These are phyloP conservation scores for Masticophis lateralis DNA, from an alignment of 2,797 vertebrate genomes.

Conservation along the genomic window DNA sequence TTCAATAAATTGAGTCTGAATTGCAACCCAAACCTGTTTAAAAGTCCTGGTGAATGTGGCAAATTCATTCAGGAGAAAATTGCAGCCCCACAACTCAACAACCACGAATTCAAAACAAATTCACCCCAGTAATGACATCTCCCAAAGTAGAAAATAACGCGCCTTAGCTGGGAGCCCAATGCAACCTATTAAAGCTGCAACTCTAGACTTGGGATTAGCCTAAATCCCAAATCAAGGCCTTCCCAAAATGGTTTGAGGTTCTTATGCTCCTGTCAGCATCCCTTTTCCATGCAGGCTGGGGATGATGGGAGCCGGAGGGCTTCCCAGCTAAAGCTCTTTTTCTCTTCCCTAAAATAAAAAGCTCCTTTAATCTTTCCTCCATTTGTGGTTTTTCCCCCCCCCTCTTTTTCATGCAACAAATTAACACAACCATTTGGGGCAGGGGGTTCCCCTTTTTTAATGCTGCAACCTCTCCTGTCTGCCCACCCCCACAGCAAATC, in stretches of 20 bases:
- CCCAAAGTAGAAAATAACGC: neutral
- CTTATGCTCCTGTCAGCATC: neutral
- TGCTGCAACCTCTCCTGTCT: neutral
- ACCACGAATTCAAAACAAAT: neutral
- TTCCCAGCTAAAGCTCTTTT: neutral
- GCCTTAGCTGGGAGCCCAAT: neutral
- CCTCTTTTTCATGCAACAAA: neutral
- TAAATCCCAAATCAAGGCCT: no score
- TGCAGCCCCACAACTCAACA: no score
- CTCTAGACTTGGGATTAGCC: no score
- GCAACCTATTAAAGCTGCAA: neutral
- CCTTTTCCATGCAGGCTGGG: neutral
- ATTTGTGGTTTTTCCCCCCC: neutral
- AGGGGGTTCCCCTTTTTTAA: neutral
- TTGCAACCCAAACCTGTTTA: neutral
- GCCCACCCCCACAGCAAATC: rapidly evolving
- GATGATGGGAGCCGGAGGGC: neutral
- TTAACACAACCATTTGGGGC: neutral
- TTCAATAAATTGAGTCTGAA: neutral
- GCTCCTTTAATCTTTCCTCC: neutral
- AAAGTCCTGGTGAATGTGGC: no score
- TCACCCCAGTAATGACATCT: no score
- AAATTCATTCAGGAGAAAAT: neutral
- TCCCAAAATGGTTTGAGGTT: no score
- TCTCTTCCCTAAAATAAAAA: no score